phyloP scores from a whole-genome alignment of 64 coral and sea anemone species.

The Pocillopora damicornis region DNA sequence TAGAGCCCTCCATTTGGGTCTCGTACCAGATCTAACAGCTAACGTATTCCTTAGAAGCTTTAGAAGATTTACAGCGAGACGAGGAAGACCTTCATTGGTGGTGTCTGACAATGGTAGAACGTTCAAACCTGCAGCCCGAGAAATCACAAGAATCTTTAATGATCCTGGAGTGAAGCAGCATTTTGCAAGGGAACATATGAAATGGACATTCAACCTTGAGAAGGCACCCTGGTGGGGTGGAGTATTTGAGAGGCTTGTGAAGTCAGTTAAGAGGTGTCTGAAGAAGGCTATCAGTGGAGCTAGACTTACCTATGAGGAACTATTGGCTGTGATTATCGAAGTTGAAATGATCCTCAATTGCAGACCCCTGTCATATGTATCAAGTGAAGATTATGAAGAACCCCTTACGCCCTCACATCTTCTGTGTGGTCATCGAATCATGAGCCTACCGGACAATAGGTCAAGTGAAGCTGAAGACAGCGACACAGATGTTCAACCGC shows the following conservation, averaged over 20 bases:
- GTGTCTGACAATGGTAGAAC: neutral
- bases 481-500: too few species aligned
- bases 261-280: neutral
- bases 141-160: slow-evolving; percentile 13
- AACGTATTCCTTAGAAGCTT: too few species aligned
- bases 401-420: slow-evolving; percentile 32
- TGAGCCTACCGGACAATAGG: neutral
- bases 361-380: too few species aligned
- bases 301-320: slow-evolving; percentile 13
- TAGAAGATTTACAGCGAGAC: slow-evolving; percentile 25
- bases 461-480: too few species aligned
- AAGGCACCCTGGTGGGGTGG: slow-evolving; percentile 6
- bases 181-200: slow-evolving; percentile 6
- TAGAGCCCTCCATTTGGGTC: slow-evolving; percentile 37
- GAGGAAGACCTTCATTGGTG: neutral
- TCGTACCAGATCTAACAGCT: slow-evolving; percentile 4
- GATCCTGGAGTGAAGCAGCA: neutral
- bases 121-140: slow-evolving; percentile 29
- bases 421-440: neutral
- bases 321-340: neutral
- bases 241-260: neutral
- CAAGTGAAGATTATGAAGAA: slow-evolving; percentile 1
- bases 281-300: slow-evolving; percentile 16
- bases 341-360: neutral
- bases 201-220: slow-evolving; percentile 27